Conservation (phyloP, 1,140 invertebrate species). For the Condylostylus longicornis region DNA sequence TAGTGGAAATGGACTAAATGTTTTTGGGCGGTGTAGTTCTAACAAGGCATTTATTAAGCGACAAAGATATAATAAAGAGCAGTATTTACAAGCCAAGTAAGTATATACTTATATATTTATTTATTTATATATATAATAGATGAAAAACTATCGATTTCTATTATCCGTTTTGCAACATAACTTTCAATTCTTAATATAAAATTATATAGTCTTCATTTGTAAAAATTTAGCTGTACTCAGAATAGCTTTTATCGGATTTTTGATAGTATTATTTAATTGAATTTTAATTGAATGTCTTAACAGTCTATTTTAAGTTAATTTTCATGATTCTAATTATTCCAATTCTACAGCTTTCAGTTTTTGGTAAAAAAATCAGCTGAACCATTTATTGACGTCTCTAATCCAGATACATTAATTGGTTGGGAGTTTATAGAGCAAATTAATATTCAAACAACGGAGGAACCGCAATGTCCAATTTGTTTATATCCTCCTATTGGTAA, state of each 20-base stretch:
- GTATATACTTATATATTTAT: background rate
- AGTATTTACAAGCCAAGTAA: conserved; percentile 87
- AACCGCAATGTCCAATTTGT: conserved; percentile 80
- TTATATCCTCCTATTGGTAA: conserved; percentile 59
- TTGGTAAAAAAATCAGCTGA: conserved; percentile 62
- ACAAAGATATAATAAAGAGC: conserved; percentile 73
- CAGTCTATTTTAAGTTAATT: background rate
- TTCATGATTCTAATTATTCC: conserved; percentile 4
- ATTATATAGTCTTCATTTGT: background rate
- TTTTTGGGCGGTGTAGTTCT: conserved; percentile 18
- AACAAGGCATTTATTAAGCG: conserved; percentile 34
- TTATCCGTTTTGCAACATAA: background rate
- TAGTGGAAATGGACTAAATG: conserved; percentile 13
- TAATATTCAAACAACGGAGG: conserved; percentile 50
- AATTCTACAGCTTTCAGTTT: conserved; percentile 77
- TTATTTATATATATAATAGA: background rate
- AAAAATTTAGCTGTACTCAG: background rate
- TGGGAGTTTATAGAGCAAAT: conserved; percentile 88
- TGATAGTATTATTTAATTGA: background rate
- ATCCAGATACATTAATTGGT: conserved; percentile 79
- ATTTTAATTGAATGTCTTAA: background rate
- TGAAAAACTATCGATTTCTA: background rate
- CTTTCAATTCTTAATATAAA: background rate
- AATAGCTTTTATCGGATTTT: background rate
- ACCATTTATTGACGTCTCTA: conserved; percentile 49